Conservation (phyloP, 2,888 invertebrate species). For the Lasioglossum calceatum region DNA sequence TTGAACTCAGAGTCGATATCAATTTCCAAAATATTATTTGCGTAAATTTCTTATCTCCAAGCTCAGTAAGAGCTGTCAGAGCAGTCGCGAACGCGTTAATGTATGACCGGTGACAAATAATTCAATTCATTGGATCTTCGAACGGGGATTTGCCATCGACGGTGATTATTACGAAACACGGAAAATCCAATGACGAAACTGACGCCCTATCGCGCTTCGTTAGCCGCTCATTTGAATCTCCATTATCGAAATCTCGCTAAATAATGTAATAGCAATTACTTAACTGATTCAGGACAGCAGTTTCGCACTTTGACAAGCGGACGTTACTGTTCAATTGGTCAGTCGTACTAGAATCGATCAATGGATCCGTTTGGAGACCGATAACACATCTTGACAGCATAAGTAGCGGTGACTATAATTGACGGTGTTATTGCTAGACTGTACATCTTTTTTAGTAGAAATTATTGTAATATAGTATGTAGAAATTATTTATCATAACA, state of each 20-base stretch:
- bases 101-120: constrained; percentile 1
- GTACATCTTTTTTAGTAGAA: not conserved
- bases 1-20: not conserved
- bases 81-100: not conserved
- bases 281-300: constrained; percentile 67
- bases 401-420: not conserved
- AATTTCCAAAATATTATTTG: not conserved
- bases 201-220: constrained; percentile 63
- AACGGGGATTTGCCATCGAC: constrained; percentile 10
- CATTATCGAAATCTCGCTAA: constrained; percentile 67
- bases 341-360: constrained; percentile 32
- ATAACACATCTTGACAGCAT: not conserved
- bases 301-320: constrained; percentile 37
- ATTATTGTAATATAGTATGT: no score
- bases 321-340: constrained; percentile 40
- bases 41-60: not conserved
- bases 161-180: constrained; percentile 52
- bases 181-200: constrained; percentile 51
- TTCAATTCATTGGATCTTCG: constrained; percentile 34
- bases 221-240: constrained; percentile 56
- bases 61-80: not conserved
- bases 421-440: not conserved
- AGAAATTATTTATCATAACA: no score
- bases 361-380: constrained; percentile 6
- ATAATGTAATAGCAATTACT: constrained; percentile 75